Evolutionary conservation across 2,113 vertebrate genomes (phyloP).

Genomic region (Daubentonia madagascariensis): DNA sequence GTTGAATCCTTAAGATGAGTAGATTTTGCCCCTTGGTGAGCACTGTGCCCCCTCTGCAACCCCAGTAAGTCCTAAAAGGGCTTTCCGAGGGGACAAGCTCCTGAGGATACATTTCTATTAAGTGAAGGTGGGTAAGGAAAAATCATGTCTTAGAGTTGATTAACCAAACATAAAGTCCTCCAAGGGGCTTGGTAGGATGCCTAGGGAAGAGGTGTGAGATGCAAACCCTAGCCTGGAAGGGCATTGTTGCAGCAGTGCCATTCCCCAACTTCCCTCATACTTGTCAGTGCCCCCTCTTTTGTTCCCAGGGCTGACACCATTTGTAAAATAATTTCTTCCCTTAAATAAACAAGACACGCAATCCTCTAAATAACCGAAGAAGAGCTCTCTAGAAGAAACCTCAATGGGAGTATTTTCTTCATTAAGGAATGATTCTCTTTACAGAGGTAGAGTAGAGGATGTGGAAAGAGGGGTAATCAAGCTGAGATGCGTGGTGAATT

Average conservation of each 20-base stretch:
- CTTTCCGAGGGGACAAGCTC: background rate
- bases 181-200: background rate
- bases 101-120: background rate
- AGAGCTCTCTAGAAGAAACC: background rate
- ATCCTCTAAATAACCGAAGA: background rate
- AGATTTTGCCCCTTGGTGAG: background rate
- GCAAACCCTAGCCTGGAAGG: background rate
- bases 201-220: background rate
- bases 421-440: background rate
- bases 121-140: background rate
- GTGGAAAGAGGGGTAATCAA: background rate
- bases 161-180: background rate
- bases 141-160: background rate
- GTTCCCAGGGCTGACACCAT: background rate
- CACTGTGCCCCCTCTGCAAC: background rate
- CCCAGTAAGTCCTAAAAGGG: background rate
- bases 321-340: background rate
- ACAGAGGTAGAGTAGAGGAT: background rate
- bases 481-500: background rate
- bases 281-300: background rate
- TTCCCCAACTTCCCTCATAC: background rate
- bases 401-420: constrained; percentile 1
- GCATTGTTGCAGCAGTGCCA: background rate
- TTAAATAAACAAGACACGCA: background rate
- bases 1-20: background rate